Evolutionary conservation across 2,113 vertebrate species (phyloP).

Genomic region (Emydocephalus ijimae): DNA sequence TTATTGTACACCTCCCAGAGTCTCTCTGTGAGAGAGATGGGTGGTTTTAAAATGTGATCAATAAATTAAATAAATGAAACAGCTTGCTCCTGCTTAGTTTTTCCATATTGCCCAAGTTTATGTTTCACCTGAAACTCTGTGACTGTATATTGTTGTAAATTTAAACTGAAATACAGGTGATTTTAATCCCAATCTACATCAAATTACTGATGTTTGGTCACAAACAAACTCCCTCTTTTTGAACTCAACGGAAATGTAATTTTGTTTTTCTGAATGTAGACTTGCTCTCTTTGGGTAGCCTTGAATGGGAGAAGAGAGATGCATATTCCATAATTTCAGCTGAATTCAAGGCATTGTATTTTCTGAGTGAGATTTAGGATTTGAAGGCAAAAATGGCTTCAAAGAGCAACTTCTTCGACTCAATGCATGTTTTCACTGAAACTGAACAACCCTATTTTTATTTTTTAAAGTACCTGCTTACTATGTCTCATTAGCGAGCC

Average conservation of each 20-base stretch:
- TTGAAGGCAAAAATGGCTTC: not conserved
- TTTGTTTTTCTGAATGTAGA: not conserved
- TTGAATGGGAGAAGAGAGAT: not conserved
- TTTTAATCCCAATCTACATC: not conserved
- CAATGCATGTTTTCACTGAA: not conserved
- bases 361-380: not conserved
- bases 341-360: not conserved
- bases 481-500: not conserved
- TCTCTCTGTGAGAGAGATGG: not conserved
- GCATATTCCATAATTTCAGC: not conserved
- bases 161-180: not conserved
- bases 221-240: not conserved
- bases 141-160: not conserved
- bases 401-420: not conserved
- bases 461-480: not conserved
- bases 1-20: not conserved
- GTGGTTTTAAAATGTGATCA: not conserved
- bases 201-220: not conserved
- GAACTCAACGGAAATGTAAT: not conserved
- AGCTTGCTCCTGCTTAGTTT: not conserved
- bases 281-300: not conserved
- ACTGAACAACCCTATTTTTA: not conserved
- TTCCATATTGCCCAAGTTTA: not conserved
- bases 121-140: not conserved
- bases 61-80: not conserved